A percentile compares a stretch with the other conserved stretches of the same genome.
These are phyloP conservation scores for Sitta europaea DNA, from an alignment of 2,113 vertebrate species.

Conservation along the genomic window DNA sequence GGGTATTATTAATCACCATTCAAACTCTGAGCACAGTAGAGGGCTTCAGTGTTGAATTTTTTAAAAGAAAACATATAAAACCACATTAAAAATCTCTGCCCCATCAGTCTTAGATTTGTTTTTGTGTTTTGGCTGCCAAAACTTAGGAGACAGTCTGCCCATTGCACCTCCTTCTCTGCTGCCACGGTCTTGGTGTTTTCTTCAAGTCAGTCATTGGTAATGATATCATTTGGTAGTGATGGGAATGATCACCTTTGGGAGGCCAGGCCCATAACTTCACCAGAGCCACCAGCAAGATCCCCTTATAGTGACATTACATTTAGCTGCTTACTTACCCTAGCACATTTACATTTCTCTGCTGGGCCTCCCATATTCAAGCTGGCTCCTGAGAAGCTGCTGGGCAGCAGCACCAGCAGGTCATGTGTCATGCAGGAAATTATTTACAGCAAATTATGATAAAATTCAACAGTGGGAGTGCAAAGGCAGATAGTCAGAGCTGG, in stretches of 20 bases:
- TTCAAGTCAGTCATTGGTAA: not conserved
- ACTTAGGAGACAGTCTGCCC: not conserved
- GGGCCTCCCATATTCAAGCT: not conserved
- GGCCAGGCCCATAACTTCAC: not conserved
- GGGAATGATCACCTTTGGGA: not conserved
- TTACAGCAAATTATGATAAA: not conserved
- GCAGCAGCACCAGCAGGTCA: not conserved
- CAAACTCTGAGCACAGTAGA: not conserved
- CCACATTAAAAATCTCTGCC: not conserved
- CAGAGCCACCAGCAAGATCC: not conserved
- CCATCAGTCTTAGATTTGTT: not conserved
- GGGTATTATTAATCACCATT: not conserved
- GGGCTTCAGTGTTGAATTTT: not conserved
- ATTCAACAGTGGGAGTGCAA: not conserved
- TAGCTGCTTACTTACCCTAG: rapidly evolving
- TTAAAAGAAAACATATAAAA: not conserved
- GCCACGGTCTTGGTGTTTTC: not conserved
- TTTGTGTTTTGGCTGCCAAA: not conserved
- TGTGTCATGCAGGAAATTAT: not conserved
- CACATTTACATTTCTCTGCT: not conserved
- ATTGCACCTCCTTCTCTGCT: not conserved
- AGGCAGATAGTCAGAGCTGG: not conserved
- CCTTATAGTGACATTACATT: not conserved
- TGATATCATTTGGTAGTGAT: rapidly evolving
- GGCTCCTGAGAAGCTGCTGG: not conserved